Conservation (phyloP, 2,113 vertebrate species). For the Nibea albiflora region DNA sequence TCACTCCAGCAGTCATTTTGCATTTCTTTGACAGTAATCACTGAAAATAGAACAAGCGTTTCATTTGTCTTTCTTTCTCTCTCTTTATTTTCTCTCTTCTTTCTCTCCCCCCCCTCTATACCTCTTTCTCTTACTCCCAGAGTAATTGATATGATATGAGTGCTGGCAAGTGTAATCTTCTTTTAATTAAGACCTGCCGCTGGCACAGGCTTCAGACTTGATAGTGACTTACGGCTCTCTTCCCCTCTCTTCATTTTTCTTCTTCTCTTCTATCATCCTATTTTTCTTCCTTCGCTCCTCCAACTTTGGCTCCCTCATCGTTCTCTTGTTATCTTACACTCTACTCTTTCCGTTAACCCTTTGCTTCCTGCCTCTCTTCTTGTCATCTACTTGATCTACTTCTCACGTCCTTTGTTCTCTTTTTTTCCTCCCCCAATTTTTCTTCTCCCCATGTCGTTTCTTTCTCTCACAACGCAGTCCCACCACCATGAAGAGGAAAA, state of each 20-base stretch:
- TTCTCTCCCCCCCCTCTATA: not conserved
- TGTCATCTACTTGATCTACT: conserved; percentile 10
- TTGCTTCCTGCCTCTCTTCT: conserved; percentile 18
- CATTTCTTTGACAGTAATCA: conserved; percentile 64
- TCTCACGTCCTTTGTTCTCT: not conserved
- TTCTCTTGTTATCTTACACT: conserved; percentile 43
- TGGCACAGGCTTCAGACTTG: conserved; percentile 49
- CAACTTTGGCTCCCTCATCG: conserved; percentile 43
- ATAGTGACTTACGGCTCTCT: conserved; percentile 61
- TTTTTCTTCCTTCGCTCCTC: conserved; percentile 50
- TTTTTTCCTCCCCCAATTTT: not conserved
- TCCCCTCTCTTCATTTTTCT: conserved; percentile 53
- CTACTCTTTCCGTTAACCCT: conserved; percentile 31
- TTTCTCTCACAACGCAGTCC: conserved; percentile 81
- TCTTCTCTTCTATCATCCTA: conserved; percentile 45
- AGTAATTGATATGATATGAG: conserved; percentile 79
- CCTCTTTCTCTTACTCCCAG: conserved; percentile 43
- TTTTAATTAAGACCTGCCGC: conserved; percentile 80
- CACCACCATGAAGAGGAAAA: conserved; percentile 97
- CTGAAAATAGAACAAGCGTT: conserved; percentile 51
- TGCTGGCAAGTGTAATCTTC: conserved; percentile 77
- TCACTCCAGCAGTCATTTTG: conserved; percentile 47
- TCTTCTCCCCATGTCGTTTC: not conserved
- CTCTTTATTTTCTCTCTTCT: conserved; percentile 10
- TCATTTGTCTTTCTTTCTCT: conserved; percentile 53